Evolutionary conservation across 1,140 invertebrate species (phyloP).

Genomic region (Meloidogyne floridensis): DNA sequence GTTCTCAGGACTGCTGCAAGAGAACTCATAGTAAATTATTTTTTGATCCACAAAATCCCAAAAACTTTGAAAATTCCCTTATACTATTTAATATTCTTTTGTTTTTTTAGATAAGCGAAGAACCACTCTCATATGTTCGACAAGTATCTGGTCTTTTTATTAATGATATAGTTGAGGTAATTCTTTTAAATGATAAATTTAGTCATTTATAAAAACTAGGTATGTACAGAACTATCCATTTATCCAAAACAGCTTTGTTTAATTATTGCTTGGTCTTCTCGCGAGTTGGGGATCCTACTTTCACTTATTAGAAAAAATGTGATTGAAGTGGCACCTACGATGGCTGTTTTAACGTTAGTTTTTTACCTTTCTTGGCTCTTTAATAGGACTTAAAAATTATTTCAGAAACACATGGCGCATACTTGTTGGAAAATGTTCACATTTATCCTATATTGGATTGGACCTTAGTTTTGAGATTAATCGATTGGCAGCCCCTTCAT

Average conservation of each 20-base stretch:
- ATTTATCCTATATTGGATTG: conserved; percentile 76
- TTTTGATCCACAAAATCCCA: background rate
- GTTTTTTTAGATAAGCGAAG: conserved; percentile 75
- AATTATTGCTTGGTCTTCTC: conserved; percentile 59
- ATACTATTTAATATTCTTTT: too few relatives aligned
- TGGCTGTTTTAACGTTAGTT: conserved; percentile 37
- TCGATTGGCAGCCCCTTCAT: conserved; percentile 75
- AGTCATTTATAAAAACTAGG: conserved; percentile 62
- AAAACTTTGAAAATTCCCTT: too few relatives aligned
- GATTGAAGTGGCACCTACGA: conserved; percentile 76
- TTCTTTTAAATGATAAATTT: background rate
- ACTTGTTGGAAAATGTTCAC: conserved; percentile 52
- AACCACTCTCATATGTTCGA: conserved; percentile 80
- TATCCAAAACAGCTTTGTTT: conserved; percentile 68
- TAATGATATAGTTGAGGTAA: conserved; percentile 77
- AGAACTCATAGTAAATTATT: conserved; percentile 73
- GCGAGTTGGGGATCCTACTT: conserved; percentile 80
- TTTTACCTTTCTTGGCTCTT: background rate
- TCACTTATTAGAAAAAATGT: conserved; percentile 83
- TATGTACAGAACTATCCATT: conserved; percentile 80
- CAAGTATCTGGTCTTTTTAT: conserved; percentile 84
- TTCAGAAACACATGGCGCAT: conserved; percentile 45
- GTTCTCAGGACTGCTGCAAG: conserved; percentile 81
- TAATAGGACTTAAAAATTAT: background rate
- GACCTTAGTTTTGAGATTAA: conserved; percentile 83